Evolutionary conservation across 2,888 invertebrate genomes (phyloP).

Genomic region (Eucera pruinosa): DNA sequence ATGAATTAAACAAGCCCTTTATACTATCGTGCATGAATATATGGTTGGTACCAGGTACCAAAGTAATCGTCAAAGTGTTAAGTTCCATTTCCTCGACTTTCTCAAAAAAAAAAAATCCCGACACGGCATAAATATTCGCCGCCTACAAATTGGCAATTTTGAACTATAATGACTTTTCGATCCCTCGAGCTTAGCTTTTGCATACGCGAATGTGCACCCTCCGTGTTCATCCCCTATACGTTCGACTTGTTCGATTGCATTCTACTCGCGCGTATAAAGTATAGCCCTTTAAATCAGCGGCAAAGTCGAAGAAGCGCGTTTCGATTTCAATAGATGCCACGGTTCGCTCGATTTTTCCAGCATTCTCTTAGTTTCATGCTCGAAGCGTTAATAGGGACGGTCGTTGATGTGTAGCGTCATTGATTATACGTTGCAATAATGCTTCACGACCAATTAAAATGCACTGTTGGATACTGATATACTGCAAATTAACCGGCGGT

Average conservation of each 20-base stretch:
- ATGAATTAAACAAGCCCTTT: too few relatives aligned
- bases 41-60: too few relatives aligned
- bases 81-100: too few relatives aligned
- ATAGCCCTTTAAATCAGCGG: constrained; percentile 4
- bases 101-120: too few relatives aligned
- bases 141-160: too few relatives aligned
- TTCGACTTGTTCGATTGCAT: not conserved
- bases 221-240: not conserved
- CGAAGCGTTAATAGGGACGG: constrained; percentile 30
- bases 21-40: too few relatives aligned
- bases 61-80: too few relatives aligned
- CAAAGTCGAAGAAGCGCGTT: not conserved
- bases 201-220: too few relatives aligned
- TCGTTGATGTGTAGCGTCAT: constrained; percentile 57
- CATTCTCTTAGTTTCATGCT: not conserved
- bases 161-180: too few relatives aligned
- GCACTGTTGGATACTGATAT: constrained; percentile 72
- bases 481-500: constrained; percentile 72
- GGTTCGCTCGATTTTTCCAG: constrained; percentile 30
- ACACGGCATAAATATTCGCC: too few relatives aligned
- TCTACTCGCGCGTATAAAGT: not conserved
- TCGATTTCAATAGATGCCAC: not conserved
- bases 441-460: constrained; percentile 72
- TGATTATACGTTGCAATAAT: constrained; percentile 67
- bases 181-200: not conserved